These are phyloP conservation scores for Leucozona laternaria DNA, from an alignment of 2,888 invertebrate species.

Conservation along the genomic window DNA sequence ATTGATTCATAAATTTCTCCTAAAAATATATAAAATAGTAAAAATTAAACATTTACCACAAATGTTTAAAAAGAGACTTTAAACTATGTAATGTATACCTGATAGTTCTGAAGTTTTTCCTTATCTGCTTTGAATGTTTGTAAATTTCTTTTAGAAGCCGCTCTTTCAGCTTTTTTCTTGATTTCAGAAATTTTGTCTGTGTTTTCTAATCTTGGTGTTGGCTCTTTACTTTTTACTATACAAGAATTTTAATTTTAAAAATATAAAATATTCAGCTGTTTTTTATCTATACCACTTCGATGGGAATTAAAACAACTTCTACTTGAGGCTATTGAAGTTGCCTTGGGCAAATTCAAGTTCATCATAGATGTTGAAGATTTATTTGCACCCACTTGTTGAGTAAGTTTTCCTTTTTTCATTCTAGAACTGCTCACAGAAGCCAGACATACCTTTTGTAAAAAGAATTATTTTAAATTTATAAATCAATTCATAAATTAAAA, in stretches of 20 bases:
- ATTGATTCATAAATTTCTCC: slow-evolving; percentile 48
- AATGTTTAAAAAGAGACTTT: not conserved
- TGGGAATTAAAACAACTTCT: slow-evolving; percentile 20
- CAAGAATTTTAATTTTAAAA: not conserved
- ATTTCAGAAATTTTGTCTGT: not conserved
- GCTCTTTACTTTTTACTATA: slow-evolving; percentile 27
- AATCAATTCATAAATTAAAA: not conserved
- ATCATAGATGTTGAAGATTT: slow-evolving; percentile 28
- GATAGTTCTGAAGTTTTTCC: slow-evolving; percentile 36
- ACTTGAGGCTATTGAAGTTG: slow-evolving; percentile 9
- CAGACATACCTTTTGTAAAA: not conserved
- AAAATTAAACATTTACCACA: no score
- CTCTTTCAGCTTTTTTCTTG: slow-evolving; percentile 27
- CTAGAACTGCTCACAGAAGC: not conserved
- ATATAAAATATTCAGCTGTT: not conserved
- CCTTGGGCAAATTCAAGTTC: not conserved
- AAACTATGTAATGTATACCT: slow-evolving; percentile 1
- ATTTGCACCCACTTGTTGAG: not conserved
- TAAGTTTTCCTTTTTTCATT: not conserved
- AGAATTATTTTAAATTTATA: no score
- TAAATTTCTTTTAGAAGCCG: slow-evolving; percentile 28
- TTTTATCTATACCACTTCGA: slow-evolving; percentile 7
- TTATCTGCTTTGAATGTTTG: slow-evolving; percentile 19
- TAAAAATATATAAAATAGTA: not conserved
- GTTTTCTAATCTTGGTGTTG: slow-evolving; percentile 8